Evolutionary conservation across 2,888 invertebrate species (phyloP).

Genomic region (Brenthis ino): DNA sequence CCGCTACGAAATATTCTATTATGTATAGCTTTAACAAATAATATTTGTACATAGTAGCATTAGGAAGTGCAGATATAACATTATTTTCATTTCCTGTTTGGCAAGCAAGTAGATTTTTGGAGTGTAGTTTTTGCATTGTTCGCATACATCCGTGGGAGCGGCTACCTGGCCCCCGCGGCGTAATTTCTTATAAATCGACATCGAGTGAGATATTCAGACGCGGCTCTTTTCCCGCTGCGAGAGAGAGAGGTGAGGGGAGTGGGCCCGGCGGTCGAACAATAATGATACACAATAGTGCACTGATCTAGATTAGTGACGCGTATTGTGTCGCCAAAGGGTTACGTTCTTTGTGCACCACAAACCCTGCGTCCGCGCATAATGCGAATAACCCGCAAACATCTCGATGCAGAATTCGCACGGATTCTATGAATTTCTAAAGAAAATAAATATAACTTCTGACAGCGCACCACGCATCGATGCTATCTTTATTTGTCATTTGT

Average conservation of each 20-base stretch:
- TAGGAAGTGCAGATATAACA: constrained; percentile 69
- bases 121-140: constrained; percentile 70
- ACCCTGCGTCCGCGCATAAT: constrained; percentile 63
- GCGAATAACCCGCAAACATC: constrained; percentile 70
- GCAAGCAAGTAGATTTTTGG: constrained; percentile 58
- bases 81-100: constrained; percentile 78
- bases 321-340: constrained; percentile 82
- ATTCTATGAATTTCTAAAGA: constrained; percentile 81
- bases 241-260: constrained; percentile 44
- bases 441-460: constrained; percentile 82
- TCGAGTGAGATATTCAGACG: constrained; percentile 77
- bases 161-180: constrained; percentile 75
- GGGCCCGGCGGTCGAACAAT: constrained; percentile 44
- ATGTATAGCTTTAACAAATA: constrained; percentile 31
- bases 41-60: constrained; percentile 51
- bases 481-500: constrained; percentile 75
- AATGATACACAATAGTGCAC: constrained; percentile 72
- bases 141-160: constrained; percentile 71
- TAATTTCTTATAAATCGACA: constrained; percentile 81
- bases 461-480: constrained; percentile 71
- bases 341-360: constrained; percentile 63
- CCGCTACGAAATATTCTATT: constrained; percentile 47
- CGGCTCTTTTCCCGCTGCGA: constrained; percentile 56
- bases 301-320: constrained; percentile 82
- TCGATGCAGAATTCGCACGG: constrained; percentile 72